These are phyloP conservation scores for Rhineura floridana DNA, from an alignment of 2,113 vertebrate species.

Conservation along the genomic window DNA sequence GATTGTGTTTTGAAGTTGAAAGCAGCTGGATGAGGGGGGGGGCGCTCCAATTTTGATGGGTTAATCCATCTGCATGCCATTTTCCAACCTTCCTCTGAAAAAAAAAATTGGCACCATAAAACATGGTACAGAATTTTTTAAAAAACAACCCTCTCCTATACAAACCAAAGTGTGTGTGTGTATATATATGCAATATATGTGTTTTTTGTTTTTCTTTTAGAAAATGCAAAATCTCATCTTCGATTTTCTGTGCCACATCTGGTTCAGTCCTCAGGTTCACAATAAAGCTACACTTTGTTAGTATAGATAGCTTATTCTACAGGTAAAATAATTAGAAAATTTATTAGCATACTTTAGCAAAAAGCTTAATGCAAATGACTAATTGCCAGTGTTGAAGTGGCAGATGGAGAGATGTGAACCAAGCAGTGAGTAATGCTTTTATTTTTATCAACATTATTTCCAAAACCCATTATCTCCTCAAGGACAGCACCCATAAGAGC, in stretches of 20 bases:
- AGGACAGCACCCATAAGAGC: not conserved
- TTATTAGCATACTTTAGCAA: constrained; percentile 34
- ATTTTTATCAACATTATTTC: constrained; percentile 46
- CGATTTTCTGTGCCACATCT: not conserved
- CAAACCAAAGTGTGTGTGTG: not conserved
- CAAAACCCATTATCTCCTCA: not conserved
- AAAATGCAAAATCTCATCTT: not conserved
- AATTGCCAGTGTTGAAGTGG: not conserved
- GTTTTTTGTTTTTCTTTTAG: no score
- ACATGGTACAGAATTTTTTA: not conserved
- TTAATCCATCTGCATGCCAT: not conserved
- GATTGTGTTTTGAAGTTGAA: not conserved
- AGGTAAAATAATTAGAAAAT: not conserved
- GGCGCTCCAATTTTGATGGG: not conserved
- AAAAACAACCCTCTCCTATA: not conserved
- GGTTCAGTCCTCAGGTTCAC: not conserved
- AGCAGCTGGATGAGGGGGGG: not conserved
- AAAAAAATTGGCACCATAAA: not conserved
- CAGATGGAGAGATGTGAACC: constrained; percentile 29
- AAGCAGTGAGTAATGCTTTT: constrained; percentile 43
- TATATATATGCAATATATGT: not conserved
- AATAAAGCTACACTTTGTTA: not conserved
- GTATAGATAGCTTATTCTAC: not conserved
- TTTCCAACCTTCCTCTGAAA: not conserved
- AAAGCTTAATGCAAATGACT: constrained; percentile 39